These are phyloP conservation scores for Tachina grossa DNA, from an alignment of 2,888 invertebrate species.

Conservation along the genomic window DNA sequence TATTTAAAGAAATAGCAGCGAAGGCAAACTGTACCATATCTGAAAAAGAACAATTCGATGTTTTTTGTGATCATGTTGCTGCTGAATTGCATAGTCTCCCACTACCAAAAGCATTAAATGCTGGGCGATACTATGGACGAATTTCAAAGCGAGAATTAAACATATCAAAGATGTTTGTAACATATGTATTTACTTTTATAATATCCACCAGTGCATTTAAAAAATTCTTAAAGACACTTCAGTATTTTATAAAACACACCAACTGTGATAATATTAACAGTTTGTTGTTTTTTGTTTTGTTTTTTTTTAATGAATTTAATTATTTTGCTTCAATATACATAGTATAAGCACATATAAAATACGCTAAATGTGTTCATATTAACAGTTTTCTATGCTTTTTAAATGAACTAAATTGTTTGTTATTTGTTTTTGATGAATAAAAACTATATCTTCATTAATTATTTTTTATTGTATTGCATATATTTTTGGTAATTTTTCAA, in stretches of 20 bases:
- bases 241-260: background rate
- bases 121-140: constrained; percentile 2
- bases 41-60: too few relatives aligned
- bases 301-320: too few relatives aligned
- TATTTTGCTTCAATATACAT: too few relatives aligned
- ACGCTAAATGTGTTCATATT: too few relatives aligned
- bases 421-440: too few relatives aligned
- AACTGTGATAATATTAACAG: background rate
- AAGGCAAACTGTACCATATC: background rate
- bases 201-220: background rate
- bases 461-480: too few relatives aligned
- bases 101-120: background rate
- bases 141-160: background rate
- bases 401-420: too few relatives aligned
- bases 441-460: too few relatives aligned
- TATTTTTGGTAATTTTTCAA: too few relatives aligned
- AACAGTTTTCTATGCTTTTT: too few relatives aligned
- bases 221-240: background rate
- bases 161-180: background rate
- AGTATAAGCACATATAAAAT: too few relatives aligned
- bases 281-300: background rate
- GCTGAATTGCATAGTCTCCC: constrained; percentile 4
- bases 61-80: too few relatives aligned
- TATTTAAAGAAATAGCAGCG: constrained; percentile 18
- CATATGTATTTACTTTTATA: background rate